These are phyloP conservation scores for Sphenopsis melanotis DNA, from an alignment of 2,797 vertebrate species.

Conservation along the genomic window DNA sequence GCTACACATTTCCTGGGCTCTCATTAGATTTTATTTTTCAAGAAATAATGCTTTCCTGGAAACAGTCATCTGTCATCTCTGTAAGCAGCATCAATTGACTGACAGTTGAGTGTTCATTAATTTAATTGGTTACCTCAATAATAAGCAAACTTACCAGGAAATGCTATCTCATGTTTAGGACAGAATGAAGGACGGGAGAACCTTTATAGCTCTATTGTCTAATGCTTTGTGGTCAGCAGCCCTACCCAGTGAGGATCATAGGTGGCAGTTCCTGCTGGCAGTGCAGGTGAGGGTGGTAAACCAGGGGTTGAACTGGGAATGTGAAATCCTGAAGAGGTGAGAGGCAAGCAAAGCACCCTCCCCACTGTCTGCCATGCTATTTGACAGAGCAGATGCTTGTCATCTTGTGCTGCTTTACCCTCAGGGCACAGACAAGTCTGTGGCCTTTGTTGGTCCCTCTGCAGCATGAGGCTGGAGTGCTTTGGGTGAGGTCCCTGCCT, in stretches of 20 bases:
- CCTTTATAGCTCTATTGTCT: neutral
- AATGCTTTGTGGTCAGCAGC: neutral
- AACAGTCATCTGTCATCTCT: neutral
- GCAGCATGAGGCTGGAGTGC: neutral
- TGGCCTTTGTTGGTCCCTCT: neutral
- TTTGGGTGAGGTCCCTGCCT: neutral
- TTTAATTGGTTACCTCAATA: neutral
- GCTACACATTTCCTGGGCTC: neutral
- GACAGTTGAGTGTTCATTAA: neutral
- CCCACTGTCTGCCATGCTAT: neutral
- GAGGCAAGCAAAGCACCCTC: neutral
- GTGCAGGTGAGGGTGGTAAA: neutral
- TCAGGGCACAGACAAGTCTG: neutral
- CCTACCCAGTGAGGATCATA: neutral
- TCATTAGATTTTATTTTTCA: neutral
- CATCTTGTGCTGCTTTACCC: neutral
- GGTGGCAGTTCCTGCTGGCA: neutral
- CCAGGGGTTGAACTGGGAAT: rapidly evolving
- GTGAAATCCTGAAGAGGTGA: neutral
- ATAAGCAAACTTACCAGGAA: neutral
- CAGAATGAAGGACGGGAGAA: neutral
- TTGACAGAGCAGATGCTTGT: neutral
- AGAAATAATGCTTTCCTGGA: neutral
- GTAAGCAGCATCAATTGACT: neutral
- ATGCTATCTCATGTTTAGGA: neutral